A percentile compares a stretch with the other conserved stretches of the same genome.
Evolutionary conservation across 2,113 vertebrate genomes (phyloP).

Genomic region (Chamaea fasciata): DNA sequence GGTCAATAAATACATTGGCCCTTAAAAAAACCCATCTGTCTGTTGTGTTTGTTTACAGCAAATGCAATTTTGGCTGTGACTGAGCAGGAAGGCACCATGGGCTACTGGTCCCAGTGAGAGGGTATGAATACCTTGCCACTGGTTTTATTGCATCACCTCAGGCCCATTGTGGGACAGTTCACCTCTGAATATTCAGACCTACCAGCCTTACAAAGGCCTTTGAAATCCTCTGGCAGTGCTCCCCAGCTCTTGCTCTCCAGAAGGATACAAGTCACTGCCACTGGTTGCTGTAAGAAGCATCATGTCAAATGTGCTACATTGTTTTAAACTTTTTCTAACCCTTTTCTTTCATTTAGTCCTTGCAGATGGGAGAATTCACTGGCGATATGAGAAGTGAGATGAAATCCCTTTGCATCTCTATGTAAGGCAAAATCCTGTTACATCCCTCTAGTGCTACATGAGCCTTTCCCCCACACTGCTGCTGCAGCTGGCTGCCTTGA

Average conservation of each 20-base stretch:
- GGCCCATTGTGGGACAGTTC: neutral
- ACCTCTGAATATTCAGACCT: neutral
- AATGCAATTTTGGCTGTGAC: neutral
- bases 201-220: neutral
- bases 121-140: neutral
- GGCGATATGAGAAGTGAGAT: neutral
- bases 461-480: neutral
- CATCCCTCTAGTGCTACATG: fast-evolving
- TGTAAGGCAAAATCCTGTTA: neutral
- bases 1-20: neutral
- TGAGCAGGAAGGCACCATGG: neutral
- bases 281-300: neutral
- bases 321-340: neutral
- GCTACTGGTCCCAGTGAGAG: neutral
- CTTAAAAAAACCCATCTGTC: neutral
- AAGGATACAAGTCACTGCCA: neutral
- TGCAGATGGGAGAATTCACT: neutral
- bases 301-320: neutral
- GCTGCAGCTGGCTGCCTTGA: neutral
- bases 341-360: neutral
- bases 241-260: neutral
- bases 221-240: neutral
- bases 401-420: neutral
- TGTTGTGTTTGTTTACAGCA: neutral
- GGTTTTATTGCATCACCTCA: neutral